Conservation (phyloP, 2,113 vertebrate species). For the Muntiacus muntjak region DNA sequence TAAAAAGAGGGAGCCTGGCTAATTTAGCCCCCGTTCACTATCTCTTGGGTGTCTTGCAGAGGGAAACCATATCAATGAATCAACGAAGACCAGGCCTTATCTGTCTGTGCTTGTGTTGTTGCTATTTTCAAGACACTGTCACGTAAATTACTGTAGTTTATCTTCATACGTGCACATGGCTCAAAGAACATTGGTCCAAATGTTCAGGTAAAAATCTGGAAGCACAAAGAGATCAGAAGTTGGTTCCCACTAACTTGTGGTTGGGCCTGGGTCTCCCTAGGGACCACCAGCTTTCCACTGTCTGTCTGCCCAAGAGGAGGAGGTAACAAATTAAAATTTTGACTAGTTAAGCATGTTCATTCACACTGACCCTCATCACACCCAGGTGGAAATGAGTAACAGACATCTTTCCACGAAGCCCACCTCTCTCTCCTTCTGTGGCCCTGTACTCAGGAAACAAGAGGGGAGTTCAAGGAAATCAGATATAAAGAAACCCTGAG, state of each 20-base stretch:
- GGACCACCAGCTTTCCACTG: not conserved
- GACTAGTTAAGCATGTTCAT: fast-evolving
- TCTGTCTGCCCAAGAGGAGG: fast-evolving
- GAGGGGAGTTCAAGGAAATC: not conserved
- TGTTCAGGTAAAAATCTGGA: not conserved
- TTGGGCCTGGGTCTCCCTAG: fast-evolving
- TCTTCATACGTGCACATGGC: fast-evolving
- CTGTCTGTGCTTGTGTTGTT: not conserved
- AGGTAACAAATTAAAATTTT: fast-evolving
- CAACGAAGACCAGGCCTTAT: fast-evolving
- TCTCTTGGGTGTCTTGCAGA: fast-evolving
- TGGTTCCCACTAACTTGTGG: not conserved
- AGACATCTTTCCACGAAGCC: not conserved
- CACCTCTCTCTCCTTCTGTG: not conserved
- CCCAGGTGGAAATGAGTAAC: not conserved
- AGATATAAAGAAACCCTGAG: not conserved
- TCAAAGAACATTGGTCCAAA: fast-evolving
- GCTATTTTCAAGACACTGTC: not conserved
- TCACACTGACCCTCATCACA: not conserved
- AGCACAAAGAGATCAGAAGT: fast-evolving
- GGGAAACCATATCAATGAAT: fast-evolving
- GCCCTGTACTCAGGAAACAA: not conserved
- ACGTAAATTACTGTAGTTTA: fast-evolving
- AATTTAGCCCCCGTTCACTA: fast-evolving
- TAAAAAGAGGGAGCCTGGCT: fast-evolving